Evolutionary conservation across 2,797 vertebrate species (phyloP).

Genomic region (Calcarius lapponicus): DNA sequence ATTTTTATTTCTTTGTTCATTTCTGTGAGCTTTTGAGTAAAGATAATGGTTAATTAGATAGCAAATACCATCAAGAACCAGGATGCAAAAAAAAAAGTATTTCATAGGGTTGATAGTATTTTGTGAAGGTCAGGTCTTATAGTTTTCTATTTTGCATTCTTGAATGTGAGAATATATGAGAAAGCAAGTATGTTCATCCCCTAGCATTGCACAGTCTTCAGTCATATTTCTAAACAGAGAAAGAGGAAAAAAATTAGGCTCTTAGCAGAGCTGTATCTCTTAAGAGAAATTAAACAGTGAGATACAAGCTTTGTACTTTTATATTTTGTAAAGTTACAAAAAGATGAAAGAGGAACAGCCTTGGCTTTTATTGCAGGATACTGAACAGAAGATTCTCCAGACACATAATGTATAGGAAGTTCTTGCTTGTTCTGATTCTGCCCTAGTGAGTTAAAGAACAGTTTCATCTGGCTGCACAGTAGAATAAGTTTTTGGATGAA

Average conservation of each 20-base stretch:
- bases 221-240: neutral
- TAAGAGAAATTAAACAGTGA: neutral
- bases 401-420: neutral
- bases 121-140: neutral
- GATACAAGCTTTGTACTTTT: neutral
- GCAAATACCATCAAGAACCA: neutral
- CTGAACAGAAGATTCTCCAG: neutral
- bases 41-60: neutral
- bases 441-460: neutral
- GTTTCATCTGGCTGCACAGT: neutral
- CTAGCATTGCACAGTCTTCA: neutral
- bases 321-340: neutral
- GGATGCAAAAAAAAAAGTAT: neutral
- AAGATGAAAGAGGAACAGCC: neutral
- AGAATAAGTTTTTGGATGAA: neutral
- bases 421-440: neutral
- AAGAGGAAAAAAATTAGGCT: neutral
- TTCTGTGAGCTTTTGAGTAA: neutral
- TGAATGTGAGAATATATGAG: neutral
- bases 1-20: neutral
- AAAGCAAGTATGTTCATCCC: neutral
- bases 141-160: neutral
- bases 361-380: neutral
- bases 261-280: neutral
- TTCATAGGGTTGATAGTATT: neutral